A percentile compares a stretch with the other conserved stretches of the same genome.
These are phyloP conservation scores for Frankliniella fusca DNA, from an alignment of 2,888 invertebrate species.

Conservation along the genomic window DNA sequence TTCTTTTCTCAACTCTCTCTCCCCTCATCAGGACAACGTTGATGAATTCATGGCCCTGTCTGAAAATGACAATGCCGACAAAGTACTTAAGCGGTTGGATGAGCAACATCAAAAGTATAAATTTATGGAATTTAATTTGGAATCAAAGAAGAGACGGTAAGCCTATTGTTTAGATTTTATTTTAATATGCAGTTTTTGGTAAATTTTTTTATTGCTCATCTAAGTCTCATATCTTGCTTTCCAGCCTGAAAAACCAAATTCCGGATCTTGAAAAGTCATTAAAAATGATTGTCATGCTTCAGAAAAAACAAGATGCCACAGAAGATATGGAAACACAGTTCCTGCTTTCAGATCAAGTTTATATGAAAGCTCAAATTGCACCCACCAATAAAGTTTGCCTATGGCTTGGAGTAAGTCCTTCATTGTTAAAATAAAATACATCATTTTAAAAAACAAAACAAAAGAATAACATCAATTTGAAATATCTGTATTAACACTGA, in stretches of 20 bases:
- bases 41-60: slow-evolving; percentile 83
- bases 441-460: too few relatives aligned
- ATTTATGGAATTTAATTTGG: slow-evolving; percentile 91
- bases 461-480: too few relatives aligned
- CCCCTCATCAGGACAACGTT: slow-evolving; percentile 76
- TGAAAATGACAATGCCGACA: slow-evolving; percentile 76
- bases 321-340: slow-evolving; percentile 80
- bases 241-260: slow-evolving; percentile 76
- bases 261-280: slow-evolving; percentile 90
- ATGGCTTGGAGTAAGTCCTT: slow-evolving; percentile 57
- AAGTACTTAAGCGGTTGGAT: slow-evolving; percentile 79
- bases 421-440: background rate
- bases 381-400: slow-evolving; percentile 81
- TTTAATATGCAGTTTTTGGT: background rate
- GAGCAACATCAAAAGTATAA: slow-evolving; percentile 95
- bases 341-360: slow-evolving; percentile 88
- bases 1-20: background rate
- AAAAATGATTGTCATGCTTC: slow-evolving; percentile 85
- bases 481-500: background rate
- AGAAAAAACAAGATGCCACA: slow-evolving; percentile 64
- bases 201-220: background rate
- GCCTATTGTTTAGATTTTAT: slow-evolving; percentile 7
- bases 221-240: slow-evolving; percentile 35
- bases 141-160: slow-evolving; percentile 73
- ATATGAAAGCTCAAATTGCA: slow-evolving; percentile 76